Evolutionary conservation across 1,140 invertebrate species (phyloP).

Genomic region (Eulimnadia texana): DNA sequence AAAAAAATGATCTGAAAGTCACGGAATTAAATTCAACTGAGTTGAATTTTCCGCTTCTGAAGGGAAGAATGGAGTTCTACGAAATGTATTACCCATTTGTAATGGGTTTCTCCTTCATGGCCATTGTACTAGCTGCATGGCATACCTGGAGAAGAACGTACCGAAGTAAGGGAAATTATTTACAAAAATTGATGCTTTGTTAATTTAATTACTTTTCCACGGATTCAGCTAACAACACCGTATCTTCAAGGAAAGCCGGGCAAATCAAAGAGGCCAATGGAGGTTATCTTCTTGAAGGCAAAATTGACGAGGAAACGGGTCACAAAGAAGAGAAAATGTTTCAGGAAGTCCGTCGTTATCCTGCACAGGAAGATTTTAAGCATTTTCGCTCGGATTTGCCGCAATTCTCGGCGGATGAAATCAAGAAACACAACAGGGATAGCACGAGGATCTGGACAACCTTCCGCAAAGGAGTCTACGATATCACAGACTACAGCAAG

Average conservation of each 20-base stretch:
- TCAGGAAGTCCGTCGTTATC: not conserved
- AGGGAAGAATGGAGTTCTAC: not conserved
- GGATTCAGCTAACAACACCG: too few species aligned
- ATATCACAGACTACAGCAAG: slow-evolving; percentile 39
- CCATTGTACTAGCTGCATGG: not conserved
- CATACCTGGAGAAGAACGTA: not conserved
- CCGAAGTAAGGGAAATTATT: too few species aligned
- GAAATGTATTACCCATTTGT: not conserved
- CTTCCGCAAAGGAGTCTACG: slow-evolving; percentile 40
- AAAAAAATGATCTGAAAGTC: too few species aligned
- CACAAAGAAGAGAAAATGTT: not conserved
- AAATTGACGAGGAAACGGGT: not conserved
- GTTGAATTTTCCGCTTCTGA: too few species aligned
- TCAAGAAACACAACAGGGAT: slow-evolving; percentile 32
- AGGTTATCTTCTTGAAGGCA: not conserved
- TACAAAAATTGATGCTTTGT: not conserved
- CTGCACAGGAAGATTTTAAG: not conserved
- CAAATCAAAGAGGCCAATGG: not conserved
- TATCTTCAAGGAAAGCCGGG: not conserved
- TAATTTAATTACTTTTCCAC: too few species aligned
- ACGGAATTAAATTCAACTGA: too few species aligned
- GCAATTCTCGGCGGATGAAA: slow-evolving; percentile 31
- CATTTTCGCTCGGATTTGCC: slow-evolving; percentile 25
- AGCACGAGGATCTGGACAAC: slow-evolving; percentile 37
- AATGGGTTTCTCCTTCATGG: not conserved